Conservation (phyloP, 53 echinoderm and acorn worm species). For the Stichopus horrens region DNA sequence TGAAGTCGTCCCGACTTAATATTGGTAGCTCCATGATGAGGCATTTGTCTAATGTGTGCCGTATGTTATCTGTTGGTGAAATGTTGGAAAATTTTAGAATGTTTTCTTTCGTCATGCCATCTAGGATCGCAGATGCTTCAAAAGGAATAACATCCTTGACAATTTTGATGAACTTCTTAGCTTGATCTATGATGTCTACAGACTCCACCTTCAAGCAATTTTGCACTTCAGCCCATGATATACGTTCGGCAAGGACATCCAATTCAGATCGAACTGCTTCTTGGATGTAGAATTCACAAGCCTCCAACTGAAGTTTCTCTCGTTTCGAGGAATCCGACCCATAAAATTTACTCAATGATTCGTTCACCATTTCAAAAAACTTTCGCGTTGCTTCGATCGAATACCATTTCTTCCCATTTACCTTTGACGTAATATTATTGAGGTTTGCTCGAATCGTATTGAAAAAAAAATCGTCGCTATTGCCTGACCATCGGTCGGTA, state of each 20-base stretch:
- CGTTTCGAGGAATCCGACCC: not conserved
- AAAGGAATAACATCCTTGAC: not conserved
- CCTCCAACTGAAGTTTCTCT: not conserved
- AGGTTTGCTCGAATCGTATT: not conserved
- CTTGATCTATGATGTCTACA: not conserved
- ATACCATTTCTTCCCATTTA: not conserved
- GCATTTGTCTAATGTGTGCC: not conserved
- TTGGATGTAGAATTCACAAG: conserved; percentile 10
- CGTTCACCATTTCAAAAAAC: not conserved
- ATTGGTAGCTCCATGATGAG: not conserved
- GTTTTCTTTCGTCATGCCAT: not conserved
- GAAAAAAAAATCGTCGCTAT: not conserved
- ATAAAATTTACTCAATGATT: not conserved
- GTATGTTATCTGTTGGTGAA: not conserved
- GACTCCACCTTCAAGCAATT: not conserved
- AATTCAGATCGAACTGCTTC: conserved; percentile 18
- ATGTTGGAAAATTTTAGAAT: not conserved
- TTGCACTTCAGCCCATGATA: conserved; percentile 22
- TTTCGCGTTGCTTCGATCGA: not conserved
- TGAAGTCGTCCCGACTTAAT: not conserved
- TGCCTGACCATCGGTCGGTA: not conserved
- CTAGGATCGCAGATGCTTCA: not conserved
- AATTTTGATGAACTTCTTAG: not conserved
- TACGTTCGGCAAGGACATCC: not conserved
- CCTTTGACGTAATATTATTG: not conserved